Evolutionary conservation across 2,113 vertebrate genomes (phyloP), one percentile per base, ranked within the genome.

Genomic region (Lonchura striata): DNA sequence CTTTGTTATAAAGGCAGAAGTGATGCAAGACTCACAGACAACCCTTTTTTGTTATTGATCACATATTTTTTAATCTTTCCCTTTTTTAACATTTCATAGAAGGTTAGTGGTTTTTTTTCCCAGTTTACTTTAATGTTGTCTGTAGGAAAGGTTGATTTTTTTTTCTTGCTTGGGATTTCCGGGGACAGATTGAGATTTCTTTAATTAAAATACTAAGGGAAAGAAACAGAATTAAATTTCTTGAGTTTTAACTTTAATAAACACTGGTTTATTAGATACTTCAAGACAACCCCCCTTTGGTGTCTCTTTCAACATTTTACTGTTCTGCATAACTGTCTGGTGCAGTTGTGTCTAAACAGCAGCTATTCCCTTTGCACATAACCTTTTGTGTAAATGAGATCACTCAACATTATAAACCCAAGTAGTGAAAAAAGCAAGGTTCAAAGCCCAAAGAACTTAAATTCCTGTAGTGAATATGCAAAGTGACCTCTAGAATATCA

Each of bases 121-220:
- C 28, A 59, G 22, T 88, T 52, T 90, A 33, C 61, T 89, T 92
- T 74, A 59, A 96, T 82, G 35, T 39, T 54, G 6, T 74, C 54
- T 74, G 63, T 47, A 82, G 60, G 87, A 91, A 95, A 92, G 4
- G 42, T 23, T 78, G 44, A 30, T 46, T 41, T 65, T n/a, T n/a
- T 82, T 54, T 65, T 41, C 42, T 47, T 96, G 11, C 46, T 76
- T 86, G 79, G 50, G 70, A 80, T 92, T 91, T 87, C 65, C 39
- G 88, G 33, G 47, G 22, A 77, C 13, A 81, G 24, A 52, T 31
- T 91, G 95, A 90, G n/a, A 94, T 82, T 89, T 84, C 65, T 94
- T 97, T 94, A 95, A 94, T 97, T 92, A 96, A 96, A 92, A 90
- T 95, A 56, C 53, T 44, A 63, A 77, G 5, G 27, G 30, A 80